Conservation (phyloP, 2,113 vertebrate species). For the Nicator chloris region DNA sequence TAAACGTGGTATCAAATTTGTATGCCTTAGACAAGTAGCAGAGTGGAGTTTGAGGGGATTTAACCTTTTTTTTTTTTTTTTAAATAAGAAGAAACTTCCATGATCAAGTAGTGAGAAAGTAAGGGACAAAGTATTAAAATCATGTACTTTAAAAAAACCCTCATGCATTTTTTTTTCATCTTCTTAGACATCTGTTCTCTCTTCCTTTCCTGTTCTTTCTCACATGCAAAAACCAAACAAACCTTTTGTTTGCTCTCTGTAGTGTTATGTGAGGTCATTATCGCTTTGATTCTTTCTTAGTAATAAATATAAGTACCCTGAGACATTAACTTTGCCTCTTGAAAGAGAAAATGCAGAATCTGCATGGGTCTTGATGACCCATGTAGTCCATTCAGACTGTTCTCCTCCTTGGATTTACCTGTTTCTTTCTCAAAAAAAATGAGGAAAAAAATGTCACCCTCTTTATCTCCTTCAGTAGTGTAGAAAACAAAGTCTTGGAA, state of each 20-base stretch:
- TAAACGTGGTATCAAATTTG: neutral
- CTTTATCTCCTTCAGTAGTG: neutral
- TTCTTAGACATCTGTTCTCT: neutral
- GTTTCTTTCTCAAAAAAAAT: too few species aligned
- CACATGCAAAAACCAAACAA: neutral
- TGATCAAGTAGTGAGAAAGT: neutral
- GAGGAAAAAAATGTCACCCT: neutral
- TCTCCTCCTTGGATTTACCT: neutral
- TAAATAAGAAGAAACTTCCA: neutral
- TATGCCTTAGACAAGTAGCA: neutral
- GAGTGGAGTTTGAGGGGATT: neutral
- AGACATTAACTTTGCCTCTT: neutral
- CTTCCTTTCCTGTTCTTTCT: neutral
- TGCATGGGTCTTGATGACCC: neutral
- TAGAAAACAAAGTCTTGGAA: neutral
- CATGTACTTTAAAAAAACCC: neutral
- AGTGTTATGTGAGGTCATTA: neutral
- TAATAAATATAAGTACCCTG: neutral
- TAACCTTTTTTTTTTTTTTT: neutral
- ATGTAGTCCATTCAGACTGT: neutral
- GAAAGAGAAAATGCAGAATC: neutral
- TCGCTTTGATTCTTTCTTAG: neutral
- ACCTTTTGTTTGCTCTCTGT: neutral
- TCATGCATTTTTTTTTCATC: neutral
- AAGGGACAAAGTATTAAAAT: neutral